A percentile compares a stretch with the other conserved stretches of the same genome.
Evolutionary conservation across 2,888 invertebrate species (phyloP).

Genomic region (Crioceris asparagi): DNA sequence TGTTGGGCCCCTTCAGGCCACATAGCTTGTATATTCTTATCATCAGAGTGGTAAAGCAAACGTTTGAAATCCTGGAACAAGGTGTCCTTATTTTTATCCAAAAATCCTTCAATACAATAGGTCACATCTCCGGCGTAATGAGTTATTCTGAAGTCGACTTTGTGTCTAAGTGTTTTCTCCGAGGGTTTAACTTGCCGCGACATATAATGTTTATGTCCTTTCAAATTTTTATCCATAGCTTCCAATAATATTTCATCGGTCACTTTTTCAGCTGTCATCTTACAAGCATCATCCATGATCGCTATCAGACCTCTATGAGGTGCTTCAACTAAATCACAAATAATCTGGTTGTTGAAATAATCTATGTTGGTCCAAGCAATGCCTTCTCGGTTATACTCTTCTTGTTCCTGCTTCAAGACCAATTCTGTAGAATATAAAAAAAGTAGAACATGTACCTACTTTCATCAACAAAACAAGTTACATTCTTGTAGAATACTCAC

Average conservation of each 20-base stretch:
- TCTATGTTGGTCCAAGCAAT: constrained; percentile 92
- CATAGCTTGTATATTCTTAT: constrained; percentile 70
- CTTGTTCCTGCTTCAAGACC: constrained; percentile 95
- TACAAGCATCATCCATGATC: constrained; percentile 93
- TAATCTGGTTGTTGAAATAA: constrained; percentile 94
- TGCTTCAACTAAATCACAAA: constrained; percentile 92
- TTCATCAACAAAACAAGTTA: not conserved
- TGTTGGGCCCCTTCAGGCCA: constrained; percentile 95
- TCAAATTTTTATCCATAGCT: constrained; percentile 84
- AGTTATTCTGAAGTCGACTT: constrained; percentile 63
- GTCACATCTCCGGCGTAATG: constrained; percentile 97
- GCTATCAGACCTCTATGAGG: constrained; percentile 82
- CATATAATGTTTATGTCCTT: constrained; percentile 78
- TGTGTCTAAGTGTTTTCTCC: constrained; percentile 57
- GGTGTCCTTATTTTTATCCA: constrained; percentile 96
- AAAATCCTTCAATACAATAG: constrained; percentile 80
- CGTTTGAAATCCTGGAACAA: constrained; percentile 96
- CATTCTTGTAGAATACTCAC: constrained; percentile 38
- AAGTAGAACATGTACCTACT: too few species aligned
- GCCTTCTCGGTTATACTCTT: constrained; percentile 91
- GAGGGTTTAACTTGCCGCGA: constrained; percentile 74
- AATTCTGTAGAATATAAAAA: constrained; percentile 55
- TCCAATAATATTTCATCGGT: constrained; percentile 76
- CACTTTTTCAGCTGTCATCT: constrained; percentile 84
- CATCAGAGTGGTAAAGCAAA: constrained; percentile 72